These are phyloP conservation scores for Aphidius gifuensis DNA, from an alignment of 1,140 invertebrate species.

Conservation along the genomic window DNA sequence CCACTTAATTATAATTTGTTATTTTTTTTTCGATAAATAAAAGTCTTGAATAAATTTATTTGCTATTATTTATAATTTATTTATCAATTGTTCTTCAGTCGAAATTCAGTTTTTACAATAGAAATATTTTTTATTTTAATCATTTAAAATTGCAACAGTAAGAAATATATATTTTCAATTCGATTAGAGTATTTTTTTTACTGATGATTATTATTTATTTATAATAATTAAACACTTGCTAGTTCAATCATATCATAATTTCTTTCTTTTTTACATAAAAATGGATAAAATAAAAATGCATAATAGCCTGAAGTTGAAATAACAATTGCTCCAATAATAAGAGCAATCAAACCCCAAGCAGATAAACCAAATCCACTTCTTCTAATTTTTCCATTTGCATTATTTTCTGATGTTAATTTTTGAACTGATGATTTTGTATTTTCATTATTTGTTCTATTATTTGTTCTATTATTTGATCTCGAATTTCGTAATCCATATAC, in stretches of 20 bases:
- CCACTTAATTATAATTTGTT: too few relatives aligned
- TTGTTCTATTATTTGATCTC: background rate
- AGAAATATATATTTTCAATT: too few relatives aligned
- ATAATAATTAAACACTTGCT: conserved; percentile 32
- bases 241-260: conserved; percentile 63
- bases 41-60: too few relatives aligned
- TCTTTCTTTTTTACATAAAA: conserved; percentile 58
- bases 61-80: too few relatives aligned
- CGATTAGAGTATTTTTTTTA: too few relatives aligned
- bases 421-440: background rate
- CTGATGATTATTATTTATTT: too few relatives aligned
- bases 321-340: conserved; percentile 57
- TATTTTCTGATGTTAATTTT: background rate
- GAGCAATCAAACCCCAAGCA: conserved; percentile 60
- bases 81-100: too few relatives aligned
- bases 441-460: background rate
- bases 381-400: background rate
- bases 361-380: conserved; percentile 55
- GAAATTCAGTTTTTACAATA: too few relatives aligned
- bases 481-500: background rate
- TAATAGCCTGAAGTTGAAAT: conserved; percentile 59
- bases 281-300: conserved; percentile 61
- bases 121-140: too few relatives aligned
- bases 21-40: too few relatives aligned
- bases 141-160: too few relatives aligned